Conservation (phyloP, 2,113 vertebrate species). For the Camarhynchus parvulus region DNA sequence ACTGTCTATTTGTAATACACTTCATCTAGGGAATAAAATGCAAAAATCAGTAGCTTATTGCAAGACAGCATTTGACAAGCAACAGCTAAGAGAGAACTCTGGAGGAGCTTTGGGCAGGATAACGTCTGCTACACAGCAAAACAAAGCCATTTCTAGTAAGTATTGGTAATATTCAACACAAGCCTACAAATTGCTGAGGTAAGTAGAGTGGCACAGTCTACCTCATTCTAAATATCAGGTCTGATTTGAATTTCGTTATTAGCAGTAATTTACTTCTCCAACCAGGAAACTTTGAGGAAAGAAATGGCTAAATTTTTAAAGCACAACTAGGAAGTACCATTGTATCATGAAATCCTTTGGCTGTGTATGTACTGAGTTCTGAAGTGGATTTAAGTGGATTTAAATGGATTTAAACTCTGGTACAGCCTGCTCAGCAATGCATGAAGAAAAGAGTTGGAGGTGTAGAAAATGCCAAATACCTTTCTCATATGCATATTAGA, state of each 20-base stretch:
- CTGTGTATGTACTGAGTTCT: slow-evolving; percentile 71
- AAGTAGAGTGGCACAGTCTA: neutral
- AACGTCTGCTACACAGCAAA: neutral
- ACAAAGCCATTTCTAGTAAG: neutral
- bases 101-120: neutral
- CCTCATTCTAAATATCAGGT: neutral
- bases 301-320: neutral
- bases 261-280: slow-evolving; percentile 51
- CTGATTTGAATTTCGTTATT: slow-evolving; percentile 57
- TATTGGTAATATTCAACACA: neutral
- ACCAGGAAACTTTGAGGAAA: neutral
- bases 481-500: slow-evolving; percentile 79
- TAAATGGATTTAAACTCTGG: slow-evolving; percentile 65
- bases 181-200: neutral
- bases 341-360: slow-evolving; percentile 55
- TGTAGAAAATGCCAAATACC: slow-evolving; percentile 79
- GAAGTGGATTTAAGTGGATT: slow-evolving; percentile 71
- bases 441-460: slow-evolving; percentile 80
- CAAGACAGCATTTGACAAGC: neutral
- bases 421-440: slow-evolving; percentile 79
- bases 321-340: neutral
- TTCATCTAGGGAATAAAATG: neutral
- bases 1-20: rapidly evolving
- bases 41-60: neutral
- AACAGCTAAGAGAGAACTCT: neutral